These are phyloP conservation scores for Mylabris phalerata DNA, from an alignment of 1,140 invertebrate genomes.

Conservation along the genomic window DNA sequence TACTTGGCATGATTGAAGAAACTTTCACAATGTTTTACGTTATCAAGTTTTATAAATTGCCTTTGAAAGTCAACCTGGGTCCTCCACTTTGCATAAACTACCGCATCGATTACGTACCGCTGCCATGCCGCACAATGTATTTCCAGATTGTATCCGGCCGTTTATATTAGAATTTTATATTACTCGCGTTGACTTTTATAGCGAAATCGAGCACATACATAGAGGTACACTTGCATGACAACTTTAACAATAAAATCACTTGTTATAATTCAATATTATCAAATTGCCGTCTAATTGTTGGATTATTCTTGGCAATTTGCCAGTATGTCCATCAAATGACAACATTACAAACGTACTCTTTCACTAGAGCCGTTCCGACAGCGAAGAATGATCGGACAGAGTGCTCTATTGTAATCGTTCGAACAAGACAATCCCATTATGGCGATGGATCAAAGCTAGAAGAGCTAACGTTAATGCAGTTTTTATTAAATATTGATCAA, in stretches of 20 bases:
- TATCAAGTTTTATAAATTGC: constrained; percentile 40
- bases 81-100: constrained; percentile 38
- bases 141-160: constrained; percentile 38
- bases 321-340: background rate
- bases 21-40: constrained; percentile 36
- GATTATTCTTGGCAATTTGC: constrained; percentile 5
- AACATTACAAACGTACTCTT: background rate
- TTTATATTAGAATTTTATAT: constrained; percentile 40
- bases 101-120: constrained; percentile 34
- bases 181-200: constrained; percentile 24
- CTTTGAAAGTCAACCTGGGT: constrained; percentile 37
- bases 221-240: too few relatives aligned
- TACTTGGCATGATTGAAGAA: constrained; percentile 32
- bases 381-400: constrained; percentile 32
- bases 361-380: background rate
- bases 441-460: constrained; percentile 20
- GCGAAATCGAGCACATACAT: background rate
- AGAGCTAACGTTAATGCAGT: constrained; percentile 16
- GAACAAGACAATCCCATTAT: constrained; percentile 28
- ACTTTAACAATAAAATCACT: too few relatives aligned
- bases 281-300: too few relatives aligned
- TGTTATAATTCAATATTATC: too few relatives aligned
- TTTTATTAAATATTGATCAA: constrained; percentile 19
- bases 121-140: constrained; percentile 33
- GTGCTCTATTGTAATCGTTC: constrained; percentile 42